These are phyloP conservation scores for Sternotherus odoratus DNA, from an alignment of 2,797 vertebrate species.

Conservation along the genomic window DNA sequence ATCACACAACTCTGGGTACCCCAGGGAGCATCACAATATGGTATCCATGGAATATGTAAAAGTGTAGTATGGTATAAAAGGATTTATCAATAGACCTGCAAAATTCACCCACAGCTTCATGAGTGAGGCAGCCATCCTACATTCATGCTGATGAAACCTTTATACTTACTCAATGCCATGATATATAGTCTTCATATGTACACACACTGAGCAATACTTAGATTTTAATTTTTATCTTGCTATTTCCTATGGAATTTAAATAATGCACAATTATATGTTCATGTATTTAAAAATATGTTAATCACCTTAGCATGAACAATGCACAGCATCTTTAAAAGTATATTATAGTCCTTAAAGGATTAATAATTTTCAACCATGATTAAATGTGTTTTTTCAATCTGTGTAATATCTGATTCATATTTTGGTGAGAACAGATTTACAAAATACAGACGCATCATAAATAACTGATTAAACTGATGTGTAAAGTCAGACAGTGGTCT, in stretches of 20 bases:
- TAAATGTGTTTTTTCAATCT: neutral
- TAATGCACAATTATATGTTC: neutral
- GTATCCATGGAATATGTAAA: too few species aligned
- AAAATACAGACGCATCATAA: neutral
- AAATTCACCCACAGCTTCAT: neutral
- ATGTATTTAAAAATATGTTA: neutral
- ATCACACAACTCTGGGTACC: too few species aligned
- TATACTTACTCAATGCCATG: rapidly evolving
- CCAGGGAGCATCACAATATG: too few species aligned
- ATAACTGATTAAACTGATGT: neutral
- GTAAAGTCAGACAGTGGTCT: neutral
- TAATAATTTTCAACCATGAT: neutral
- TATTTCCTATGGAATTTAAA: neutral
- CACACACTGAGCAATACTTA: neutral
- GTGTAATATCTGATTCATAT: neutral
- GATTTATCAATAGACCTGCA: neutral
- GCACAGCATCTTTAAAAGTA: neutral
- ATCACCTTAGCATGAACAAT: neutral
- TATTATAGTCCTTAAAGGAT: neutral
- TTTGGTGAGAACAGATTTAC: neutral
- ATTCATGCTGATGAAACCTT: neutral
- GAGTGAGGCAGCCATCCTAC: neutral
- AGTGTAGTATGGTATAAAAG: neutral
- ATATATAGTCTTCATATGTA: neutral
- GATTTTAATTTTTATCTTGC: neutral